Evolutionary conservation across 2,888 invertebrate genomes (phyloP).

Genomic region (Spilosoma lubricipeda): DNA sequence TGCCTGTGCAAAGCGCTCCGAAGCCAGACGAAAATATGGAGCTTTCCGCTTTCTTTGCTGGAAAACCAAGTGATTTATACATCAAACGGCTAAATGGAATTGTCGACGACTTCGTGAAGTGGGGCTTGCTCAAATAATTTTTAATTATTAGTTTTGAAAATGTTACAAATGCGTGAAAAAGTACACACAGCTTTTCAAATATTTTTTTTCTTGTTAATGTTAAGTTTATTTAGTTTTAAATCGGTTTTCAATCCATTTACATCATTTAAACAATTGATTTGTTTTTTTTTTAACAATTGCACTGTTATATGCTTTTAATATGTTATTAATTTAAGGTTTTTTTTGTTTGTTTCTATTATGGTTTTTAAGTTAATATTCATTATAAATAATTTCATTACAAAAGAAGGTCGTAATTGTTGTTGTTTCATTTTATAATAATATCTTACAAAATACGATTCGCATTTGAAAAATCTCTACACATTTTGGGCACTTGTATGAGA

Average conservation of each 20-base stretch:
- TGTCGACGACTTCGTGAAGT: constrained; percentile 61
- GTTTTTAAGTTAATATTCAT: not conserved
- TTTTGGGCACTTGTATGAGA: not conserved
- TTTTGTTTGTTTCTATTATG: not conserved
- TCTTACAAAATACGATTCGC: not conserved
- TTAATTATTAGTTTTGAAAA: not conserved
- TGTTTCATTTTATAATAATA: not conserved
- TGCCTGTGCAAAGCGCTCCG: constrained; percentile 55
- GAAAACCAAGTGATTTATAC: constrained; percentile 56
- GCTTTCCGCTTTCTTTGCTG: constrained; percentile 16
- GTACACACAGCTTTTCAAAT: not conserved
- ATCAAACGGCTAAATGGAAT: constrained; percentile 62
- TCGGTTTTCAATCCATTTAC: not conserved
- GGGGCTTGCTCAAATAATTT: constrained; percentile 46
- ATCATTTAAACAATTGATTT: not conserved
- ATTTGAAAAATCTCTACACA: not conserved
- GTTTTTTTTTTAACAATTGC: not conserved
- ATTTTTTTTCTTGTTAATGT: not conserved
- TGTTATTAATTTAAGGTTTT: not conserved
- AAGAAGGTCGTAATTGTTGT: not conserved
- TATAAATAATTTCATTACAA: not conserved
- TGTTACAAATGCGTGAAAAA: not conserved
- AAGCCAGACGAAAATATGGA: constrained; percentile 38
- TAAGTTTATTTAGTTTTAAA: not conserved
- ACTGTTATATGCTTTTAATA: not conserved